Base-by-base conservation (phyloP, 2,113 vertebrate species). In the Alethe diademata region DNA sequence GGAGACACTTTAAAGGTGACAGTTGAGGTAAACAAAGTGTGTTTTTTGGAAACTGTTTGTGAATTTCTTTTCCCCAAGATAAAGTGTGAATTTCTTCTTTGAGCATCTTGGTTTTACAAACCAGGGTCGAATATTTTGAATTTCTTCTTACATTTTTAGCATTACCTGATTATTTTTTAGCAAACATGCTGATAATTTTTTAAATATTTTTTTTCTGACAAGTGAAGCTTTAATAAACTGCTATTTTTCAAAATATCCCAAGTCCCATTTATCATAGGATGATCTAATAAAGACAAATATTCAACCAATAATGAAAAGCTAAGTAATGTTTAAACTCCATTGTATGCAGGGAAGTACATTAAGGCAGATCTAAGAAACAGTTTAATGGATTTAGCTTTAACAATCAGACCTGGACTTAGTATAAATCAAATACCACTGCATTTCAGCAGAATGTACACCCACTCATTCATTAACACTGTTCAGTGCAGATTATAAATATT, bases 311-410 rank as follows among this genome's bases (percentile, higher is more conserved):
- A 98, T 96, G 93, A 97, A 98, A 98, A 97, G 93, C 92, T 97
- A 96, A 97, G 95, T 97, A 98, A 97, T 97, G 95, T 97, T 98
- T 98, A 98, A 98, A 95, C 76, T 96, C 94, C 97, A 14, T 94
- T 97, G 96, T 97, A 93, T 98, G 89, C 84, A 98, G 93, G 88
- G 88, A 96, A 98, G 96, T 98, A 97, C 96, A 98, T 98, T 98
- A 98, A 97, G 88, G 97, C 95, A 97, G 92, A 96, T 96, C 94
- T 97, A 97, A 97, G 94, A 98, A 97, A 97, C 93, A 95, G 92
- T 96, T 97, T 98, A 98, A 98, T 98, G 97, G 97, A 98, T 98
- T 98, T 98, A 98, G 97, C 94, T 97, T 98, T 98, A 98, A 97
- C 97, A 98, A 95, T 98, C 97, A 98, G 96, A 97, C 93, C 92